Percentiles rank a stretch among this genome's conserved stretches.
Evolutionary conservation across 2,888 invertebrate species (phyloP).

Genomic region (Drosophila melanocephala): DNA sequence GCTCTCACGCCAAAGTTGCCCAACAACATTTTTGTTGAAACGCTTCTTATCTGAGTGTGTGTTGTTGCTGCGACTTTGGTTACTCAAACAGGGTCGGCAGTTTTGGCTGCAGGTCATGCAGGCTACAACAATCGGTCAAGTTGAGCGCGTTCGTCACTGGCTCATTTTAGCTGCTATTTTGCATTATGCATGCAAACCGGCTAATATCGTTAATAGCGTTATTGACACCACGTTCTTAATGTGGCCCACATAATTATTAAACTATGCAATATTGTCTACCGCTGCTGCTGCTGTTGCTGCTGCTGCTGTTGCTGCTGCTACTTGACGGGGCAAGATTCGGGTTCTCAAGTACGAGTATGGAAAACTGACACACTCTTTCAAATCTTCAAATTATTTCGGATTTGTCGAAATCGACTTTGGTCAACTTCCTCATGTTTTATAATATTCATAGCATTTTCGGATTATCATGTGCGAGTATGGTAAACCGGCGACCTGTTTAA

Average conservation of each 20-base stretch:
- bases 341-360: constrained; percentile 4
- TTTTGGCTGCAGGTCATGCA: constrained; percentile 60
- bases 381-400: background rate
- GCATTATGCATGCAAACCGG: constrained; percentile 38
- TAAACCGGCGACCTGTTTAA: background rate
- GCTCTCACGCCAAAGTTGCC: constrained; percentile 30
- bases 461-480: background rate
- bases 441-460: background rate
- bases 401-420: background rate
- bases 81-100: constrained; percentile 50
- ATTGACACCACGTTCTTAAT: constrained; percentile 27
- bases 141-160: constrained; percentile 56
- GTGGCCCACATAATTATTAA: constrained; percentile 12
- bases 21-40: constrained; percentile 24
- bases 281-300: background rate
- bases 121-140: constrained; percentile 70
- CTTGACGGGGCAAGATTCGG: background rate
- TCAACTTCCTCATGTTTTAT: background rate
- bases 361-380: background rate
- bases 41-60: constrained; percentile 30
- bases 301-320: background rate
- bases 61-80: constrained; percentile 37
- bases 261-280: background rate
- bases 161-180: constrained; percentile 22
- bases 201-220: constrained; percentile 21